Evolutionary conservation across 2,113 vertebrate species (phyloP).

Genomic region (Daboia siamensis): DNA sequence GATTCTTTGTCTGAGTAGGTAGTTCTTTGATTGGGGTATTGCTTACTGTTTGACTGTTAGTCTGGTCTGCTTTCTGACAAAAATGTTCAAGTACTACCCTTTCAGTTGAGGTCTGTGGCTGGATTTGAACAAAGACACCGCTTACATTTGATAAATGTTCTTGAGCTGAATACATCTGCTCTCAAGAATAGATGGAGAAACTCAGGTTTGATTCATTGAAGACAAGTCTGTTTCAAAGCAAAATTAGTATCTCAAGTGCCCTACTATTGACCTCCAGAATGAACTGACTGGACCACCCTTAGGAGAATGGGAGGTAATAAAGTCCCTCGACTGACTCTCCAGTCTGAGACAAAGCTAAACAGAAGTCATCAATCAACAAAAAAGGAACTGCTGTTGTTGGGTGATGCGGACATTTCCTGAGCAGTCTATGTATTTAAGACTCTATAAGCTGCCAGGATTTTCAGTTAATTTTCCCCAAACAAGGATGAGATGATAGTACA

Average conservation of each 20-base stretch:
- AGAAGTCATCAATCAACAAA: constrained; percentile 73
- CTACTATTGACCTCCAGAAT: constrained; percentile 79
- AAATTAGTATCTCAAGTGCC: constrained; percentile 67
- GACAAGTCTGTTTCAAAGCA: constrained; percentile 55
- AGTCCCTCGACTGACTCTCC: constrained; percentile 67
- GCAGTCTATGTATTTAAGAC: constrained; percentile 61
- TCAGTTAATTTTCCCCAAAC: constrained; percentile 21
- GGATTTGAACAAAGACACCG: constrained; percentile 2
- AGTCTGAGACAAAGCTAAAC: constrained; percentile 63
- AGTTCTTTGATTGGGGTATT: neutral
- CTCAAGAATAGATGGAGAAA: constrained; percentile 42
- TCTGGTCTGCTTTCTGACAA: neutral
- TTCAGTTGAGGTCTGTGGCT: accelerated
- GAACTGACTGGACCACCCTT: constrained; percentile 80
- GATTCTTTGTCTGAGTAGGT: neutral
- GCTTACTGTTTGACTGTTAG: neutral
- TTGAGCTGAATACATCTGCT: constrained; percentile 31
- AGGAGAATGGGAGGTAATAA: constrained; percentile 75
- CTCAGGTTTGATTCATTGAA: constrained; percentile 63
- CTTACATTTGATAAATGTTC: constrained; percentile 11
- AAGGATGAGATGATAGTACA: neutral
- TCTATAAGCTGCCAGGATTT: constrained; percentile 43
- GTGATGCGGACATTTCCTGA: constrained; percentile 79
- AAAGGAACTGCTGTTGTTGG: constrained; percentile 75
- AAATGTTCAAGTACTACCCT: neutral